phyloP scores from a whole-genome alignment of 1,140 invertebrate genomes.

The Drosophila ironensis region DNA sequence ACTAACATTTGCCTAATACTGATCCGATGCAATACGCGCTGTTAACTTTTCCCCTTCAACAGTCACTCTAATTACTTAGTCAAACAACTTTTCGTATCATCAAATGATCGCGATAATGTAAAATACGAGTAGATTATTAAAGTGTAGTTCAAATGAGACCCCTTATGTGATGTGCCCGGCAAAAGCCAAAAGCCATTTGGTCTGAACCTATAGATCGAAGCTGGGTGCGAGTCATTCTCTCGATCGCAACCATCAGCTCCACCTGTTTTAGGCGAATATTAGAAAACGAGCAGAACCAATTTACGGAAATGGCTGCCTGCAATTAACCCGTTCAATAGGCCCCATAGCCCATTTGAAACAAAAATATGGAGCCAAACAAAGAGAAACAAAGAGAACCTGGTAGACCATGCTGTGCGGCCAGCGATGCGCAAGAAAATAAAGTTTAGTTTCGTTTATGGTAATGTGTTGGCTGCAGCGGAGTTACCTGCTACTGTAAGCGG shows the following conservation, averaged over 20 bases:
- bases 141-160: too few relatives aligned
- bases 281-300: conserved; percentile 1
- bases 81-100: too few relatives aligned
- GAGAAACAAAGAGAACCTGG: conserved; percentile 25
- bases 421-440: conserved; percentile 63
- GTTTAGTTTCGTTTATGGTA: conserved; percentile 35
- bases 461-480: conserved; percentile 36
- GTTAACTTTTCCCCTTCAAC: too few relatives aligned
- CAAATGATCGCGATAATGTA: too few relatives aligned
- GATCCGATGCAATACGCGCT: too few relatives aligned
- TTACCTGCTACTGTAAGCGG: background rate
- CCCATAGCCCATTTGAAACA: background rate
- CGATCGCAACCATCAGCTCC: background rate
- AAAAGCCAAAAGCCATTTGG: too few relatives aligned
- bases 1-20: too few relatives aligned
- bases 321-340: conserved; percentile 26
- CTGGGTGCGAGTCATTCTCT: too few relatives aligned
- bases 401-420: conserved; percentile 39
- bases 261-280: too few relatives aligned
- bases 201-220: background rate
- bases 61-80: too few relatives aligned
- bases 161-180: too few relatives aligned
- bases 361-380: conserved; percentile 34
- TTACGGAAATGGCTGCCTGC: conserved; percentile 44
- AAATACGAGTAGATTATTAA: too few relatives aligned